phyloP scores from a whole-genome alignment of 2,797 vertebrate species.

The Chiroxiphia lanceolata region DNA sequence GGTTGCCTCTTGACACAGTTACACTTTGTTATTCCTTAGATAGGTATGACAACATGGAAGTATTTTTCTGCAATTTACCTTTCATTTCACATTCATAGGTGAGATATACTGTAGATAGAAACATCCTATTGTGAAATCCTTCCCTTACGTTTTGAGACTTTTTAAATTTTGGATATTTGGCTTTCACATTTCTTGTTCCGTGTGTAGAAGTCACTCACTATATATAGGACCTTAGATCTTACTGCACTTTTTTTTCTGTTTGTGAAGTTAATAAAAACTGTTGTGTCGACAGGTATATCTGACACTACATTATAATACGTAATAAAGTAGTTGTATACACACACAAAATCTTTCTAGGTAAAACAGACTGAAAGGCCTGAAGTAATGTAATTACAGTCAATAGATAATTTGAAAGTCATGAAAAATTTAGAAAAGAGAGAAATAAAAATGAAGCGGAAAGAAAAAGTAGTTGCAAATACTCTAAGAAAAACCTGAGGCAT shows the following conservation, averaged over 20 bases:
- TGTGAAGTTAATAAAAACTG: neutral
- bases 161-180: neutral
- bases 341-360: neutral
- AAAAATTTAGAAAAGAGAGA: neutral
- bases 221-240: neutral
- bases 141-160: neutral
- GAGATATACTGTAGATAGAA: neutral
- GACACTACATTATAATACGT: neutral
- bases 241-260: neutral
- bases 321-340: neutral
- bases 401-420: conserved; percentile 14
- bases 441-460: neutral
- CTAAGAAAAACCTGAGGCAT: conserved; percentile 32
- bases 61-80: neutral
- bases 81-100: neutral
- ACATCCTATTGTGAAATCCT: neutral
- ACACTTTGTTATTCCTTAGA: neutral
- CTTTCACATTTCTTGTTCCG: neutral
- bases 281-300: neutral
- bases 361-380: neutral
- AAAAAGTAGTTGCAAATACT: neutral
- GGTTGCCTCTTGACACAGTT: neutral
- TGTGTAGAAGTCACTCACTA: neutral
- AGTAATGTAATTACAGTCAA: neutral
- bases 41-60: neutral